Conservation (phyloP, 2,888 invertebrate genomes). For the Epinotia bilunana region DNA sequence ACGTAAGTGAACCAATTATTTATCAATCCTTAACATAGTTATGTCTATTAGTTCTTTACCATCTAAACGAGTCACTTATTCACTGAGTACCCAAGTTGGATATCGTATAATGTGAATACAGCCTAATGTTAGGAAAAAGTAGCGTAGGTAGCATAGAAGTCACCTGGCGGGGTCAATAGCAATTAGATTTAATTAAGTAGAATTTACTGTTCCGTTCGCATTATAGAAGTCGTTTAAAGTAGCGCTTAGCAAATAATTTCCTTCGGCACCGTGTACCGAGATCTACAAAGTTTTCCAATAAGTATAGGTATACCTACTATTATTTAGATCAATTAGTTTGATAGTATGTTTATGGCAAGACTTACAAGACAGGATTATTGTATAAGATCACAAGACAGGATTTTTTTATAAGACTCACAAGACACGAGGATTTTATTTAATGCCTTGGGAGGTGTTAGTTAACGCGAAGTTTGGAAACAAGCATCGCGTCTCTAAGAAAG, state of each 20-base stretch:
- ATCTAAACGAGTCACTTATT: no score
- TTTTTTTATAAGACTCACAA: no score
- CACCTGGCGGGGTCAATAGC: slow-evolving; percentile 26
- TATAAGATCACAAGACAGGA: no score
- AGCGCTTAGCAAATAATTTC: slow-evolving; percentile 16
- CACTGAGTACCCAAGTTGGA: not conserved
- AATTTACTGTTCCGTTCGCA: slow-evolving; percentile 23
- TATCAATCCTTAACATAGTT: not conserved
- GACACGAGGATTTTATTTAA: no score
- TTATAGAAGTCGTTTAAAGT: slow-evolving; percentile 25
- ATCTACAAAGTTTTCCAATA: not conserved
- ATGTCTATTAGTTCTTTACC: not conserved
- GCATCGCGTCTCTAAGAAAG: not conserved
- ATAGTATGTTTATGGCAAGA: no score
- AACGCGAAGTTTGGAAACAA: not conserved
- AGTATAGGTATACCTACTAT: not conserved
- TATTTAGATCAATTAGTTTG: not conserved
- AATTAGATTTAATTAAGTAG: slow-evolving; percentile 33
- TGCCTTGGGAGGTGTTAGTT: not conserved
- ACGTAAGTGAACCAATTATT: no score
- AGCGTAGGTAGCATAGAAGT: slow-evolving; percentile 29
- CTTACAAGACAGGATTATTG: no score
- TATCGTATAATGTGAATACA: slow-evolving; percentile 2
- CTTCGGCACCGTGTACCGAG: slow-evolving; percentile 5
- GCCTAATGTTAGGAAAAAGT: slow-evolving; percentile 23